phyloP scores from a whole-genome alignment of 2,797 vertebrate species.

The Linurgus olivaceus region DNA sequence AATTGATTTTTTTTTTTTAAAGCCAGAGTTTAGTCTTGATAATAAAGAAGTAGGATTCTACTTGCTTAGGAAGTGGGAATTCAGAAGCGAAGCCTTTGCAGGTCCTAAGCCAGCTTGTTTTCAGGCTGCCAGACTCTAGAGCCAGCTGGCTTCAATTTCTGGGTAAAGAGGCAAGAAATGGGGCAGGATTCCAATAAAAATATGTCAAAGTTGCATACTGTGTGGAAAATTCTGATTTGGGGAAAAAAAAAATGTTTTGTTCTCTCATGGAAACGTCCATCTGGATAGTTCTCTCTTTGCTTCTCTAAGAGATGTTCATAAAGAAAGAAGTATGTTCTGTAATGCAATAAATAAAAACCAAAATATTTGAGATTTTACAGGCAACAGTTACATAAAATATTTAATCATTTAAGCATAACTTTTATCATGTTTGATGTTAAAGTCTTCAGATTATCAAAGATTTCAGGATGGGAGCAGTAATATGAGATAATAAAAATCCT shows the following conservation, averaged over 20 bases:
- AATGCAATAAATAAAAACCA: not conserved
- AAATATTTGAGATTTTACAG: not conserved
- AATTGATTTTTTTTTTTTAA: not conserved
- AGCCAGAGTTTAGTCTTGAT: not conserved
- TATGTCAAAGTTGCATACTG: not conserved
- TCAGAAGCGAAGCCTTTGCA: not conserved
- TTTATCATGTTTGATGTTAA: not conserved
- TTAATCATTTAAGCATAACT: not conserved
- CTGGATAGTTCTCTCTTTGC: not conserved
- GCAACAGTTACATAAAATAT: not conserved
- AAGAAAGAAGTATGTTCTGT: not conserved
- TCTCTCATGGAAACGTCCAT: not conserved
- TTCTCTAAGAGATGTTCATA: not conserved
- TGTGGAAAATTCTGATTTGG: not conserved
- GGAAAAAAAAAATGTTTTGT: not conserved
- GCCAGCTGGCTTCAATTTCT: constrained; percentile 45
- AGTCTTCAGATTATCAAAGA: not conserved
- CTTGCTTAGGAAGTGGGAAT: not conserved
- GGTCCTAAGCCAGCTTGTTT: not conserved
- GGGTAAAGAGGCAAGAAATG: constrained; percentile 4
- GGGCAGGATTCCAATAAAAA: not conserved
- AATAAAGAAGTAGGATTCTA: not conserved
- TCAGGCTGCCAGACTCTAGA: not conserved
- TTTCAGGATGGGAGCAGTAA: not conserved
- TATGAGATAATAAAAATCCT: not conserved